A percentile compares a stretch with the other conserved stretches of the same genome.
These are phyloP conservation scores for Microcebus jonahi DNA, from an alignment of 2,113 vertebrate species.

Conservation along the genomic window DNA sequence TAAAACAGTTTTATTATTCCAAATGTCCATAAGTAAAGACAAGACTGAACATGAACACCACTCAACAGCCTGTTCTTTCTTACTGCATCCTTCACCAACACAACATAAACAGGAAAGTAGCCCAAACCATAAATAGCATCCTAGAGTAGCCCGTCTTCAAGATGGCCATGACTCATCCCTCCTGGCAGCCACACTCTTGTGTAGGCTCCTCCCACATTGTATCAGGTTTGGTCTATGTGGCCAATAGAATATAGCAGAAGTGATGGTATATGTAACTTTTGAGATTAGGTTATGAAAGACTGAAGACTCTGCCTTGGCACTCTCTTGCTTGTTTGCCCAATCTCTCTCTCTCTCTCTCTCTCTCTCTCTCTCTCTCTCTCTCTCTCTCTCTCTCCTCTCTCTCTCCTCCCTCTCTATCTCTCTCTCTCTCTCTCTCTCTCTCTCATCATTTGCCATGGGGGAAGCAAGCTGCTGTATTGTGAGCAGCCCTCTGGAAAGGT, in stretches of 20 bases:
- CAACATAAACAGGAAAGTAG: background rate
- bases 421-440: background rate
- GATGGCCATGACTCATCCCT: background rate
- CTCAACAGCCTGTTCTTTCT: background rate
- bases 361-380: background rate
- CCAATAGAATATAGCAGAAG: background rate
- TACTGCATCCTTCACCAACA: background rate
- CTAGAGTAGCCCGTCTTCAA: background rate
- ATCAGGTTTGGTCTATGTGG: background rate
- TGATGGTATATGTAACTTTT: background rate
- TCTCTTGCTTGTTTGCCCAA: background rate
- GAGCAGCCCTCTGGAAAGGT: background rate
- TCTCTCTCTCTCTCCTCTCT: too few relatives aligned
- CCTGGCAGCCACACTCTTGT: accelerated
- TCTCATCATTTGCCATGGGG: background rate
- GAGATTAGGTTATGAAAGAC: background rate
- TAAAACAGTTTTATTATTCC: background rate
- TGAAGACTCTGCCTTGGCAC: background rate
- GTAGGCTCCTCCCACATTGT: background rate
- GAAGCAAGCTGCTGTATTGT: background rate
- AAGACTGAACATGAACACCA: background rate
- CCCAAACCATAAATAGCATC: background rate
- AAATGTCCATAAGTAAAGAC: background rate
- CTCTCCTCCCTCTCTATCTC: background rate
- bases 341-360: background rate